Conservation (phyloP, 1,140 invertebrate genomes). For the Wasmannia auropunctata region DNA sequence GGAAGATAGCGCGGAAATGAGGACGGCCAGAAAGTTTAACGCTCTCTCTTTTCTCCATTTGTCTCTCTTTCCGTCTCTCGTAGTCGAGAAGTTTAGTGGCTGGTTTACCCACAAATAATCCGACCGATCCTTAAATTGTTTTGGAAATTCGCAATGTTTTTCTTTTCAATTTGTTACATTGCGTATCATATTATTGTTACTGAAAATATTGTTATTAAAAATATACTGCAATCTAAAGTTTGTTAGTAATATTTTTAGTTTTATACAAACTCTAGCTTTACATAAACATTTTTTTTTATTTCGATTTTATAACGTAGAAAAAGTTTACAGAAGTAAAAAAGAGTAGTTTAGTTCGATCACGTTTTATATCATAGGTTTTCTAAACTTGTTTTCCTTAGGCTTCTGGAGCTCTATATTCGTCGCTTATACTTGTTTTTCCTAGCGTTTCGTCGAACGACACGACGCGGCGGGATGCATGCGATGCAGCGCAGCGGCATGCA, state of each 20-base stretch:
- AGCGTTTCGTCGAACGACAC: constrained; percentile 11
- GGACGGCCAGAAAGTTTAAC: constrained; percentile 21
- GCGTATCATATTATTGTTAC: not conserved
- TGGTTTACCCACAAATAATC: not conserved
- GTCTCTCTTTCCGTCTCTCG: not conserved
- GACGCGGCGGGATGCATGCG: not conserved
- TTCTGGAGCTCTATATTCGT: constrained; percentile 6
- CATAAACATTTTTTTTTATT: not conserved
- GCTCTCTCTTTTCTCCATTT: not conserved
- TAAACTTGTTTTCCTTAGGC: constrained; percentile 33
- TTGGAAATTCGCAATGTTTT: not conserved
- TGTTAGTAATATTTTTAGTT: not conserved
- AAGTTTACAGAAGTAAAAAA: not conserved
- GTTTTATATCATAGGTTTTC: not conserved
- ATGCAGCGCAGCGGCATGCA: constrained; percentile 9
- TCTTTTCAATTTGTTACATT: not conserved
- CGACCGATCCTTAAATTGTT: not conserved
- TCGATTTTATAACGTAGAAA: not conserved
- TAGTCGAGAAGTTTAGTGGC: not conserved
- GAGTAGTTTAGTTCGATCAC: not conserved
- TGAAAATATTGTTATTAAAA: not conserved
- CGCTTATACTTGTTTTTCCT: constrained; percentile 39
- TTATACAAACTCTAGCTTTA: not conserved
- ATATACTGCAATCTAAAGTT: not conserved
- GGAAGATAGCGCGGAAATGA: constrained; percentile 42